Evolutionary conservation across 2,888 invertebrate species (phyloP), one percentile per base, ranked within the genome.

Genomic region (Xylota segnis): DNA sequence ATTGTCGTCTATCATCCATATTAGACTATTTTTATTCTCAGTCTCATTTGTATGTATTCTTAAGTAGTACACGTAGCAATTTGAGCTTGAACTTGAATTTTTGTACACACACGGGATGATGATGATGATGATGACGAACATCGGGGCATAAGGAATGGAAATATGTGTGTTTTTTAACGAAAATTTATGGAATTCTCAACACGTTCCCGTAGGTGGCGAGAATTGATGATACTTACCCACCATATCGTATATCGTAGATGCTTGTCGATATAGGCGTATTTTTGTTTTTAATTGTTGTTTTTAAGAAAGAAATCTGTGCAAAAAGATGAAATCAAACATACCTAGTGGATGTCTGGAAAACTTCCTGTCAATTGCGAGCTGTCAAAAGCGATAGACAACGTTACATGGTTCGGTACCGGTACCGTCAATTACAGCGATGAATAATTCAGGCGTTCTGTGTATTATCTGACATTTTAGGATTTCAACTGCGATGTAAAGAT

Each of bases 51-150:
- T 50, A 54, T 40, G 50, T 77, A 18, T 61, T 54, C 59, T 45
- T 12, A 61, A 45, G 45, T 54, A 70, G 68, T 61, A 54, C 52
- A 59, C 18, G 16, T 18, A 50, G 43, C 32, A 34, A 77, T 47
- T 77, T 72, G 66, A 61, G 59, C 77, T 77, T 77, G 77, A 83
- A 77, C 77, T 83, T 77, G 72, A 83, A 68, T 45, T 71, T 76
- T 63, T 54, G 37, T 59, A 52, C 40, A 56, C 50, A 43, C 50
- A 45, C 56, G 27, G 29, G 66, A 34, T 29, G 56, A 50, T 56
- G 56, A 65, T 75, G 52, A 45, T 47, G 61, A 34, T 37, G 54
- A 71, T 56, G 68, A 68, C 68, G 52, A 77, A 54, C 63, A 37
- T 29, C 34, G 54, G 40, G 40, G 34, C 27, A 23, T 50, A 34